phyloP scores from a whole-genome alignment of 1,140 invertebrate species.

The Ganaspis sp. region DNA sequence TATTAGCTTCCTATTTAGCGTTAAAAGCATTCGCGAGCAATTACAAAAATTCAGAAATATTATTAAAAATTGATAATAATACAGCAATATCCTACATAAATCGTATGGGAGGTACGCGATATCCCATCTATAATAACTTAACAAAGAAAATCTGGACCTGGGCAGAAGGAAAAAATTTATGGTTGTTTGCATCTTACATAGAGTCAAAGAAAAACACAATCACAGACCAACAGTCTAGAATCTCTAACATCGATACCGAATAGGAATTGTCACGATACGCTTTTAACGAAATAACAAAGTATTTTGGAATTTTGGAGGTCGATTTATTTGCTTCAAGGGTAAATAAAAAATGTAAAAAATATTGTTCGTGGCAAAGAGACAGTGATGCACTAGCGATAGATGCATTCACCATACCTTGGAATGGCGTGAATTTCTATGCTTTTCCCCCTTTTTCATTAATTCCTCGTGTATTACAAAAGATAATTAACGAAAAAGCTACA shows the following conservation, averaged over 20 bases:
- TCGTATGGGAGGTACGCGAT: too few relatives aligned
- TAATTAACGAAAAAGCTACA: conserved; percentile 9
- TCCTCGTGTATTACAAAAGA: conserved; percentile 28
- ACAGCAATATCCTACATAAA: too few relatives aligned
- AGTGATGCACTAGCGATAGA: conserved; percentile 41
- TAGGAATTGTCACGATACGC: conserved; percentile 7
- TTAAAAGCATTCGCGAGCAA: too few relatives aligned
- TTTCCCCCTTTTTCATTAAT: conserved; percentile 34
- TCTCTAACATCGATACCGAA: conserved; percentile 5
- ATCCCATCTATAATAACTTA: too few relatives aligned
- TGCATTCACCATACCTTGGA: conserved; percentile 48
- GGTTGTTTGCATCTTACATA: conserved; percentile 31
- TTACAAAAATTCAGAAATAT: too few relatives aligned
- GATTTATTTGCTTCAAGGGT: conserved; percentile 46
- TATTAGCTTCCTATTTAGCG: too few relatives aligned
- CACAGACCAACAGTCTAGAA: conserved; percentile 29
- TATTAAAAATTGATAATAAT: too few relatives aligned
- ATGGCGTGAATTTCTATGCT: conserved; percentile 27
- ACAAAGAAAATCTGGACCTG: too few relatives aligned
- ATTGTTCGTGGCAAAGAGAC: conserved; percentile 44
- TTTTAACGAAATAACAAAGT: conserved; percentile 42
- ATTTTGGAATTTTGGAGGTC: conserved; percentile 45
- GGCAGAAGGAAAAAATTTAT: too few relatives aligned
- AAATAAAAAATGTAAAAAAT: conserved; percentile 49
- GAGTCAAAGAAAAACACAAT: conserved; percentile 17